phyloP scores from a whole-genome alignment of 2,888 invertebrate genomes.

The Corbicula japonica region DNA sequence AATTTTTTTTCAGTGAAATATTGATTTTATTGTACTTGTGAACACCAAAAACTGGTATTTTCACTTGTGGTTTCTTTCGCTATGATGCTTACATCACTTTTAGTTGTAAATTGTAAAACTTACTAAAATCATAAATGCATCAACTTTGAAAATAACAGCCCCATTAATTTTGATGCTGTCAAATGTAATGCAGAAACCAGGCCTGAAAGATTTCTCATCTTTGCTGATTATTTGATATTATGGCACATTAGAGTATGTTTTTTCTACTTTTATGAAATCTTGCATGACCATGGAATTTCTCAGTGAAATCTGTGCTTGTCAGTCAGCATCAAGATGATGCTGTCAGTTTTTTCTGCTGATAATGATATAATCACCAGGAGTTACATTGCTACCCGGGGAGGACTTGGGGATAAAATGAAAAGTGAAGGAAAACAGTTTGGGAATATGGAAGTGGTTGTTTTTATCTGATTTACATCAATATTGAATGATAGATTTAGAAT shows the following conservation, averaged over 20 bases:
- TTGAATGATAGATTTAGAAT: too few relatives aligned
- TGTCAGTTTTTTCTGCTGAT: slow-evolving; percentile 20
- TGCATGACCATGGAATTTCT: slow-evolving; percentile 40
- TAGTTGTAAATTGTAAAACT: too few relatives aligned
- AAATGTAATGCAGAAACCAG: slow-evolving; percentile 20
- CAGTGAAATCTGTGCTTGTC: slow-evolving; percentile 38
- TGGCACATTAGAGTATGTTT: slow-evolving; percentile 42
- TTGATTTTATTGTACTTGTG: too few relatives aligned
- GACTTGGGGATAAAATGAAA: slow-evolving; percentile 13
- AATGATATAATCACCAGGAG: slow-evolving; percentile 2
- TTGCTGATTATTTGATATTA: slow-evolving; percentile 51
- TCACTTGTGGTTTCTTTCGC: too few relatives aligned
- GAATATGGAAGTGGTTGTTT: too few relatives aligned
- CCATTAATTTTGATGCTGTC: slow-evolving; percentile 20
- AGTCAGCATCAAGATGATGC: slow-evolving; percentile 11
- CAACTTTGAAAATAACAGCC: too few relatives aligned
- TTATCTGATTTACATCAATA: too few relatives aligned
- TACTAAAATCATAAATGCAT: too few relatives aligned
- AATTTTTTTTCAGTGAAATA: too few relatives aligned
- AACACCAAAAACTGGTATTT: too few relatives aligned
- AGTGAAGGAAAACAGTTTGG: slow-evolving; percentile 1
- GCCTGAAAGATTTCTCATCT: slow-evolving; percentile 15
- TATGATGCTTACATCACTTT: too few relatives aligned
- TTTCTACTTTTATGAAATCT: slow-evolving; percentile 46
- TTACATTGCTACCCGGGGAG: slow-evolving; percentile 18